Base-by-base conservation (phyloP, 2,888 invertebrate species). In the Apamea monoglypha region DNA sequence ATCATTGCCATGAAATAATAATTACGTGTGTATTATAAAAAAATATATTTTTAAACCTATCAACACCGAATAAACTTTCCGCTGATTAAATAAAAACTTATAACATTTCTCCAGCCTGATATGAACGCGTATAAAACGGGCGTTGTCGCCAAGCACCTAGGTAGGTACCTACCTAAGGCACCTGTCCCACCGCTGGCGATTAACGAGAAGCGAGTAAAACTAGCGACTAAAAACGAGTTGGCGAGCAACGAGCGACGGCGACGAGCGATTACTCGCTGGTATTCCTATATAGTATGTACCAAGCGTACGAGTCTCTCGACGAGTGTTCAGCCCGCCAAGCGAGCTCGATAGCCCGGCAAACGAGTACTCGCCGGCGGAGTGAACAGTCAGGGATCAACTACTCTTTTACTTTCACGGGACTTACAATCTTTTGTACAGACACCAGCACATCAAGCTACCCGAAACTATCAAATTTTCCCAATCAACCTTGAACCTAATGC, bases 41-140 rank as follows among this genome's bases (percentile, higher is more conserved):
- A 36, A 59, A 16, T 40, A 8, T 59, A 70, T 69, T 63, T 69
- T 53, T 29, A 50, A 64, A 56, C 2, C 5, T 59, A 21, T 56
- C 29, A 25, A 29, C 25, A 63, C 16, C 12, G 21, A 74, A 12
- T 16, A 25, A 79, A 87, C 47, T n/a, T 40, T 56, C 40, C 4
- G 18, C 8, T 50, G 59, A 76, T 80, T 56, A 74, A 76, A 61
- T 40, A 29, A 18, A 50, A 10, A n/a, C n/a, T 56, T 76, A 68
- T 47, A 69, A 74, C 71, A 78, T 77, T 72, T 84, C 84, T 87
- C 83, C 78, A 66, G 74, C 44, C 64, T 76, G 83, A 85, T 83
- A 84, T 8, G 47, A 63, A 68, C 72, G 53, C 81, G 80, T 87
- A 88, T 90, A 89, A 90, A 89, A 82, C 88, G 91, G 90, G 76